Evolutionary conservation across 2,797 vertebrate genomes (phyloP), one percentile per base, ranked within the genome.

Genomic region (Echeneis naucrates): DNA sequence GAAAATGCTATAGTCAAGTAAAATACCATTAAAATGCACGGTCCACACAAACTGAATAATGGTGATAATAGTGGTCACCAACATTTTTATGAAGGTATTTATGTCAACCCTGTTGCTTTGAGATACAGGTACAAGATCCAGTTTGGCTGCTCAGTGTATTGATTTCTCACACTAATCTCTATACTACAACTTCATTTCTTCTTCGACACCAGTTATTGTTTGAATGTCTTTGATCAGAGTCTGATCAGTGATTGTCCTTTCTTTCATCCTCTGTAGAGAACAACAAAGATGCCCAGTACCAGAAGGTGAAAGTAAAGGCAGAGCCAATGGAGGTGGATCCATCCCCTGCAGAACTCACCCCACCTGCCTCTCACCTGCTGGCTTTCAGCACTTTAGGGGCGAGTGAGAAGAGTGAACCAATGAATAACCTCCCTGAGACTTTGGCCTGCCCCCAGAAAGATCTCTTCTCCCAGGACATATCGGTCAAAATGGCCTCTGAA

Each of bases 401-500:
- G 78, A 93, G 95, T 72, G 96, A 98, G 88, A 96, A 97, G 83
- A 91, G 85, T 0, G 97, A 99, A 88, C 94, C 95, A 72, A 90
- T 95, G 83, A 95, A 94, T 70, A 96, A 94, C 92, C 93, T 96
- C 66, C 94, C 95, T 0, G 97, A 99, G 82, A 93, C 93, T 54
- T 92, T 98, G 87, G 92, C 95, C 69, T 91, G 94, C 87, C 96
- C 97, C 9, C 96, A 99, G 89, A 97, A 98, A 89, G 97, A 95
- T 82, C 96, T 99, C 19, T 99, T 99, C 94, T 98, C 97, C 87
- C 98, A 99, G 91, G 98, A 99, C 91, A 99, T 99, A 93, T 99
- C 98, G 9, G 98, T 99, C 93, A 99, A 99, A 95, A 99, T 99
- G 98, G 98, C 98, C 79, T 99, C 98, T 0, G 98, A 99, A 91